A percentile compares a stretch with the other conserved stretches of the same genome.
Evolutionary conservation across 2,113 vertebrate species (phyloP).

Genomic region (Gallinago paraguaiae): DNA sequence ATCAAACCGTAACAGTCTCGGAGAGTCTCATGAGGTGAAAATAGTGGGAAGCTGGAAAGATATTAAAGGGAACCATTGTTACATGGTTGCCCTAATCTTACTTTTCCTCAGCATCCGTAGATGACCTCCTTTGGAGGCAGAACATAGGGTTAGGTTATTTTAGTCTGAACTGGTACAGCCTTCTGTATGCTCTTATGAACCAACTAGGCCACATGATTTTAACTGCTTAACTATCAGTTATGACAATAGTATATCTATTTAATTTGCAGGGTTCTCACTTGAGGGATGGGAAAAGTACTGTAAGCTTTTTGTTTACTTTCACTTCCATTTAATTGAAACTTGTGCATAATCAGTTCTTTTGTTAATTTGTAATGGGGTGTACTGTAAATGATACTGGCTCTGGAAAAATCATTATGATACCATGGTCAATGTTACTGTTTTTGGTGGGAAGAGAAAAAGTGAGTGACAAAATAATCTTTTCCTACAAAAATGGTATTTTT

Average conservation of each 20-base stretch:
- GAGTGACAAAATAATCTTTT: neutral
- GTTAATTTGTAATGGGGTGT: neutral
- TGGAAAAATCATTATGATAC: neutral
- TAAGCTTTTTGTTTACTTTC: neutral
- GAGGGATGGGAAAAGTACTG: neutral
- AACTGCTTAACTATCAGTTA: neutral
- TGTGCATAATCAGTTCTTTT: neutral
- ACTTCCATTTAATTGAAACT: neutral
- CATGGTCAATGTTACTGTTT: neutral
- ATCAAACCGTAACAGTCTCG: neutral
- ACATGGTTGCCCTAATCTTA: neutral
- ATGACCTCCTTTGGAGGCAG: neutral
- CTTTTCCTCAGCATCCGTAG: neutral
- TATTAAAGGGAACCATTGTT: neutral
- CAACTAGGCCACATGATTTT: neutral
- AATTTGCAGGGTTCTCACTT: neutral
- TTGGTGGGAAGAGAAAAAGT: neutral
- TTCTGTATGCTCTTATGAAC: rapidly evolving
- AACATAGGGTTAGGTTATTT: neutral
- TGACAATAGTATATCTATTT: neutral
- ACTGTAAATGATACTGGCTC: neutral
- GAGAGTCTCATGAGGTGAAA: neutral
- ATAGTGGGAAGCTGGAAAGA: neutral
- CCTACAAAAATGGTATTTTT: neutral
- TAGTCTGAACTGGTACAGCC: neutral